Percentiles rank a stretch among this genome's conserved stretches.
phyloP scores from a whole-genome alignment of 2,888 invertebrate species.

The Cephus spinipes region DNA sequence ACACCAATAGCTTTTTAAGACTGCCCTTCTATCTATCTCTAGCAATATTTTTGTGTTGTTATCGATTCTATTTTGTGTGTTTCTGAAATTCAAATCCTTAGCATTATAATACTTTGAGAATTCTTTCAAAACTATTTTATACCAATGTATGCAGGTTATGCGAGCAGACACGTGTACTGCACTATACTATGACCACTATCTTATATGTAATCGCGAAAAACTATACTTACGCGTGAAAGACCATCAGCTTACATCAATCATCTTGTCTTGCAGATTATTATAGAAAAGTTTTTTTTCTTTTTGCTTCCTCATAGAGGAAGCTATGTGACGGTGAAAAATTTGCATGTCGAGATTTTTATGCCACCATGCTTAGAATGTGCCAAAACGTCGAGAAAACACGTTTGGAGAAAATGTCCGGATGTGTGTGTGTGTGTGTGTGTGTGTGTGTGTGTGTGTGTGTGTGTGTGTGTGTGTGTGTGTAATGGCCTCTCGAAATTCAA shows the following conservation, averaged over 20 bases:
- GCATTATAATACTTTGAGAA: background rate
- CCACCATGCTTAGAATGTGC: too few relatives aligned
- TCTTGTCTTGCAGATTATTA: background rate
- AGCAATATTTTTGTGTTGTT: background rate
- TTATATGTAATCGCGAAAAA: background rate
- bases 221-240: too few relatives aligned
- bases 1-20: background rate
- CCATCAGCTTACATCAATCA: background rate
- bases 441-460: too few relatives aligned
- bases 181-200: background rate
- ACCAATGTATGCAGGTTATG: background rate
- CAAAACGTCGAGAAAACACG: too few relatives aligned
- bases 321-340: too few relatives aligned
- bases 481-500: too few relatives aligned
- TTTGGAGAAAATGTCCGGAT: too few relatives aligned
- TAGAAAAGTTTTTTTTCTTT: background rate
- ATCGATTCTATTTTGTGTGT: background rate
- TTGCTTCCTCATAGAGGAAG: too few relatives aligned
- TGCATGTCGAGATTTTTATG: too few relatives aligned
- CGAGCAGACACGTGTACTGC: background rate
- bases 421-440: too few relatives aligned
- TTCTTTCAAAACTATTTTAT: background rate
- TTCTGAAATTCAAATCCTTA: background rate
- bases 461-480: too few relatives aligned
- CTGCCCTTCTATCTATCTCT: background rate